Evolutionary conservation across 2,797 vertebrate genomes (phyloP), one percentile per base, ranked within the genome.

Genomic region (Eulemur coronatus): DNA sequence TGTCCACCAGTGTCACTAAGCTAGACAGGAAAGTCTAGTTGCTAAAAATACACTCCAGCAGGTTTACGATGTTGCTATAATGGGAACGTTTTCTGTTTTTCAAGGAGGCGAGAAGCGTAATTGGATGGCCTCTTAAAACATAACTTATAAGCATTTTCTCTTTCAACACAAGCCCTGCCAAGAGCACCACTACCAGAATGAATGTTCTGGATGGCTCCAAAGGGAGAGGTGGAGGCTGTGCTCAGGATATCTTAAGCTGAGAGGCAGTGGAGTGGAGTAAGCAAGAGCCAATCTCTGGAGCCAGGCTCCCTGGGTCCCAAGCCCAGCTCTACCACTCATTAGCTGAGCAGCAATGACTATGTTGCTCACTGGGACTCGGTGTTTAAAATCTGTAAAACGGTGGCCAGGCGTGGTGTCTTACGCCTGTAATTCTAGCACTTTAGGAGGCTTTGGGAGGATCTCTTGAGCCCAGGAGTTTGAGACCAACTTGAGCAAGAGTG

Each of bases 231-330:
- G 57, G 55, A 24, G 15, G 61, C 14, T 24, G 4, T 20, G 14
- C 22, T 33, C 59, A 61, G 63, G 50, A n/a, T 24, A 20, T 9
- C 33, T 7, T 18, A 12, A 50, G 30, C 20, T 69, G 79, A 41
- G 67, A 41, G 11, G 52, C 0, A 0, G 12, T 0, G 15, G 46
- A 30, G 17, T 8, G 30, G 33, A n/a, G 7, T 1, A 9, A 13
- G 38, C 14, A 15, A 17, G 28, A 80, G 28, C 14, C 1, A 8
- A 50, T 0, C 22, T 18, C 76, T 33, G 22, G 1, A 67, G 59
- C 18, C 65, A 70, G 59, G 52, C 17, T 10, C 20, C 73, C 50
- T 14, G 55, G 28, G 50, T 8, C 67, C 72, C 7, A 9, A 0
- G 10, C 5, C 4, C 8, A 2, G 1, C 41, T 59, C 41, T 38